A percentile compares a stretch with the other conserved stretches of the same genome.
Evolutionary conservation across 2,888 invertebrate genomes (phyloP).

Genomic region (Elysia crispata): DNA sequence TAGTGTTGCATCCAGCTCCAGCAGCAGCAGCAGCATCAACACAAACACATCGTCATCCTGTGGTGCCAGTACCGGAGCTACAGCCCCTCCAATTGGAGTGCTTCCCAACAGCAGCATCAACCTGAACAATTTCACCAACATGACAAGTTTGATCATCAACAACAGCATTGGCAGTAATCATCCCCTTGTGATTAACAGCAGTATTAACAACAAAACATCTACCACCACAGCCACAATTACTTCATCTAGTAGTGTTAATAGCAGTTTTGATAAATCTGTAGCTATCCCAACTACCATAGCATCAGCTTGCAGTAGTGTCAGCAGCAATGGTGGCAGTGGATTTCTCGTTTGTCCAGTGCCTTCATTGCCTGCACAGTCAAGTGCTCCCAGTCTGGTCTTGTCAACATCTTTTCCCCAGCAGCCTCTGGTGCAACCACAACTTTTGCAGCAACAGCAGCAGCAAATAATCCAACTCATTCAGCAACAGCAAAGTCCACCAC

Average conservation of each 20-base stretch:
- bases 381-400: conserved; percentile 10
- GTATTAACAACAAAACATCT: not conserved
- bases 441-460: conserved; percentile 47
- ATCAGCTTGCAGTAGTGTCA: not conserved
- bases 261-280: not conserved
- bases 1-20: conserved; percentile 14
- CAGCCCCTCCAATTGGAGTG: not conserved
- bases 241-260: not conserved
- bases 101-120: conserved; percentile 27
- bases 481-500: conserved; percentile 33
- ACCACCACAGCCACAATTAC: too few species aligned
- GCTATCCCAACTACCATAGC: conserved; percentile 7
- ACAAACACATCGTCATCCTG: not conserved
- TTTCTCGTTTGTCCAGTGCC: not conserved
- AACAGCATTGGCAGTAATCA: conserved; percentile 23
- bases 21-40: not conserved
- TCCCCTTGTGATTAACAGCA: not conserved
- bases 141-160: conserved; percentile 20
- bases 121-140: conserved; percentile 32
- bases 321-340: not conserved
- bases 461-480: conserved; percentile 41
- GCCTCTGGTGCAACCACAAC: conserved; percentile 46
- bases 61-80: too few species aligned
- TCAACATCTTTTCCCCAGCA: conserved; percentile 41
- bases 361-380: not conserved